Conservation (phyloP, 2,888 invertebrate species). For the Disparrhopalites patrizii region DNA sequence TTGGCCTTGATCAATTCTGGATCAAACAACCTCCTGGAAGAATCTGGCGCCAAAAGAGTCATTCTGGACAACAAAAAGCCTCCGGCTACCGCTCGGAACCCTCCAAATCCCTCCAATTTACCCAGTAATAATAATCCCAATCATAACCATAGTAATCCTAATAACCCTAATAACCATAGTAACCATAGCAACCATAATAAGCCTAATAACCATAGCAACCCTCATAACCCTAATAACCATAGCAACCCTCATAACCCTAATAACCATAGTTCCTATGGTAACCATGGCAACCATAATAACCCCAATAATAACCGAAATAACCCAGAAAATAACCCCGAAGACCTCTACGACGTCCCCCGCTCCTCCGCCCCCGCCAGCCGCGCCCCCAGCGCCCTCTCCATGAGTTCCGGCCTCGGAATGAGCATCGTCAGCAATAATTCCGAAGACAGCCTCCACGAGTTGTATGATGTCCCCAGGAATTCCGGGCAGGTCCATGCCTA, state of each 20-base stretch:
- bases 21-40: too few relatives aligned
- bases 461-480: slow-evolving; percentile 39
- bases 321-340: slow-evolving; percentile 18
- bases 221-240: neutral
- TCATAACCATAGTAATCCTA: neutral
- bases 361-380: slow-evolving; percentile 32
- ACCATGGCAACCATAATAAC: neutral
- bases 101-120: neutral
- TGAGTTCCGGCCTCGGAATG: slow-evolving; percentile 38
- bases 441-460: slow-evolving; percentile 39
- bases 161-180: neutral
- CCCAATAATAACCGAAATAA: neutral
- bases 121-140: neutral
- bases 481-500: slow-evolving; percentile 28
- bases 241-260: neutral
- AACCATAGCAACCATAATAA: neutral
- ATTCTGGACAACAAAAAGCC: too few relatives aligned
- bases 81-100: too few relatives aligned
- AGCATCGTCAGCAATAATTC: slow-evolving; percentile 41
- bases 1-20: neutral
- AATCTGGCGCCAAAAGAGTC: too few relatives aligned
- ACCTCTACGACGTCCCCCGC: slow-evolving; percentile 44
- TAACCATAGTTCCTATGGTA: neutral
- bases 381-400: slow-evolving; percentile 38
- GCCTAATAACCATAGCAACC: neutral